phyloP scores from a whole-genome alignment of 2,888 invertebrate species.

The Plusia festucae region DNA sequence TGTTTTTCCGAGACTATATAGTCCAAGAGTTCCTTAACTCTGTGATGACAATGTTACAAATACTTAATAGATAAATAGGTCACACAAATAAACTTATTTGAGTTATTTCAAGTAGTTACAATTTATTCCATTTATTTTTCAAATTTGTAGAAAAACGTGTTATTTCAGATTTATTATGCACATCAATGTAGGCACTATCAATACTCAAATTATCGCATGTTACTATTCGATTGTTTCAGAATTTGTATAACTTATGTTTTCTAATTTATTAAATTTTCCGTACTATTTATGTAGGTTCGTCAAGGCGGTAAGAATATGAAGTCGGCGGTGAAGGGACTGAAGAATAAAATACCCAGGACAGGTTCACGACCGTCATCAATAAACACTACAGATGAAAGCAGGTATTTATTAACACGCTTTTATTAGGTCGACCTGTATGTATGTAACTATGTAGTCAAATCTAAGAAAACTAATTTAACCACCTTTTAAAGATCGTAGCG shows the following conservation, averaged over 20 bases:
- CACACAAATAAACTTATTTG: too few relatives aligned
- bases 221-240: background rate
- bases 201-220: background rate
- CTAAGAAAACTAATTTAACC: too few relatives aligned
- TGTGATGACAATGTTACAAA: too few relatives aligned
- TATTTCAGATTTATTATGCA: too few relatives aligned
- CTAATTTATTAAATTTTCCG: background rate
- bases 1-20: too few relatives aligned
- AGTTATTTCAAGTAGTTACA: too few relatives aligned
- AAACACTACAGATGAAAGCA: conserved; percentile 84
- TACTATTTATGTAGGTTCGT: conserved; percentile 72
- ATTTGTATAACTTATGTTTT: background rate
- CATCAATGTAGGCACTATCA: too few relatives aligned
- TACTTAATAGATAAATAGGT: too few relatives aligned
- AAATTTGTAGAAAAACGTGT: background rate
- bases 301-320: conserved; percentile 85
- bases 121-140: background rate
- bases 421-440: too few relatives aligned
- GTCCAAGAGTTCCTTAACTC: too few relatives aligned
- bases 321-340: conserved; percentile 83
- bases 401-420: conserved; percentile 60
- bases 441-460: too few relatives aligned
- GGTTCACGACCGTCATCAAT: conserved; percentile 82
- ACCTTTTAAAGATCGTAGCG: too few relatives aligned
- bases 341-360: conserved; percentile 82